A percentile compares a stretch with the other conserved stretches of the same genome.
These are phyloP conservation scores for Tenthredo amoena DNA, from an alignment of 2,888 invertebrate genomes.

Conservation along the genomic window DNA sequence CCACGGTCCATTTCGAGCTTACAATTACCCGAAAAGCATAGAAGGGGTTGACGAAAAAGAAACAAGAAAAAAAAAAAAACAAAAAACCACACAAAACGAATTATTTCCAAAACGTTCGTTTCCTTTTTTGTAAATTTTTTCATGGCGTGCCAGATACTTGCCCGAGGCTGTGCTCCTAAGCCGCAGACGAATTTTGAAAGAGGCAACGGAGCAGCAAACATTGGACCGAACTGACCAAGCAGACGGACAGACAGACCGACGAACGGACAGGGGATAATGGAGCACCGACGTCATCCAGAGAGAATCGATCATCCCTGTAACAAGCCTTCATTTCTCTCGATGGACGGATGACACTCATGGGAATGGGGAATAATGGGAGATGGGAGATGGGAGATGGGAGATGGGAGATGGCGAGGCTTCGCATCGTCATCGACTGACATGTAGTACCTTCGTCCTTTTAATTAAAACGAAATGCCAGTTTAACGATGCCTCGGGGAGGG, in stretches of 20 bases:
- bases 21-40: no score
- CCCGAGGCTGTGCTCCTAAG: not conserved
- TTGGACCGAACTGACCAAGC: slow-evolving; percentile 54
- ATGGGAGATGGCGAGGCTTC: not conserved
- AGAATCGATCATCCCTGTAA: slow-evolving; percentile 65
- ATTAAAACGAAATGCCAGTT: slow-evolving; percentile 19
- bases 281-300: slow-evolving; percentile 64
- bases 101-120: no score
- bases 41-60: no score
- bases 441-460: slow-evolving; percentile 13
- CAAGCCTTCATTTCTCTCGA: slow-evolving; percentile 53
- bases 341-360: slow-evolving; percentile 49
- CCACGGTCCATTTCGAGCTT: no score
- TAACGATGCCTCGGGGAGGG: not conserved
- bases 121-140: not conserved
- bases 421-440: slow-evolving; percentile 9
- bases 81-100: no score
- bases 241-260: not conserved
- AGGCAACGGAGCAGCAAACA: slow-evolving; percentile 58
- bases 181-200: not conserved
- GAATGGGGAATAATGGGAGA: slow-evolving; percentile 1
- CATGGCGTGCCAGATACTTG: not conserved
- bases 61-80: no score
- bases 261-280: slow-evolving; percentile 60
- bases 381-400: not conserved